Percentiles rank a stretch among this genome's conserved stretches.
phyloP scores from a whole-genome alignment of 2,888 invertebrate species.

The Phyllotreta cruciferae region DNA sequence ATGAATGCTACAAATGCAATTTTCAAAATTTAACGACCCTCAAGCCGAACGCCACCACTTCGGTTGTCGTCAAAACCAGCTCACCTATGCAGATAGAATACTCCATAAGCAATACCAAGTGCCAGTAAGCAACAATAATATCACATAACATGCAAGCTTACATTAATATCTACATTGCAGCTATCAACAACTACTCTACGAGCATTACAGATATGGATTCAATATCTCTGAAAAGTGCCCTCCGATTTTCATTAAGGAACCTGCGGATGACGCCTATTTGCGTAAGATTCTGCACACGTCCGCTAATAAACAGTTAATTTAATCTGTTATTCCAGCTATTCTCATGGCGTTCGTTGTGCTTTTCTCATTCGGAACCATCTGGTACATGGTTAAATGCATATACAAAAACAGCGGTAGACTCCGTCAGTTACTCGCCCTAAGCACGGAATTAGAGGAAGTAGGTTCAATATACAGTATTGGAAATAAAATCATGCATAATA shows the following conservation, averaged over 20 bases:
- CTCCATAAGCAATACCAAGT: constrained; percentile 40
- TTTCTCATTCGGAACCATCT: constrained; percentile 59
- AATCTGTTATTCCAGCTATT: constrained; percentile 53
- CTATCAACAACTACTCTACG: constrained; percentile 52
- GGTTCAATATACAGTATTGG: too few relatives aligned
- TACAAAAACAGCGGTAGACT: constrained; percentile 55
- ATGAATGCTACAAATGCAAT: constrained; percentile 57
- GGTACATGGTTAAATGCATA: constrained; percentile 61
- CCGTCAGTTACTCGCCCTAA: constrained; percentile 46
- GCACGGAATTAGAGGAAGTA: constrained; percentile 55
- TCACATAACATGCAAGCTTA: background rate
- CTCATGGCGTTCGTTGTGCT: constrained; percentile 59
- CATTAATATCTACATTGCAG: constrained; percentile 43
- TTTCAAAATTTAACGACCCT: constrained; percentile 52
- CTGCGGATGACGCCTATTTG: constrained; percentile 59
- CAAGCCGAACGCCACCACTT: constrained; percentile 45
- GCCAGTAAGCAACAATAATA: constrained; percentile 48
- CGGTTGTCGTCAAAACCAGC: constrained; percentile 55
- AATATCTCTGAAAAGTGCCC: constrained; percentile 55
- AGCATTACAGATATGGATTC: constrained; percentile 59
- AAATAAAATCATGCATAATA: too few relatives aligned
- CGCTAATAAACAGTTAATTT: background rate
- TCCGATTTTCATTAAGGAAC: constrained; percentile 54
- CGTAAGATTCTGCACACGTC: constrained; percentile 50
- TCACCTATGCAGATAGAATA: constrained; percentile 54